Conservation (phyloP, 1,140 invertebrate species). For the Chelonus insularis region DNA sequence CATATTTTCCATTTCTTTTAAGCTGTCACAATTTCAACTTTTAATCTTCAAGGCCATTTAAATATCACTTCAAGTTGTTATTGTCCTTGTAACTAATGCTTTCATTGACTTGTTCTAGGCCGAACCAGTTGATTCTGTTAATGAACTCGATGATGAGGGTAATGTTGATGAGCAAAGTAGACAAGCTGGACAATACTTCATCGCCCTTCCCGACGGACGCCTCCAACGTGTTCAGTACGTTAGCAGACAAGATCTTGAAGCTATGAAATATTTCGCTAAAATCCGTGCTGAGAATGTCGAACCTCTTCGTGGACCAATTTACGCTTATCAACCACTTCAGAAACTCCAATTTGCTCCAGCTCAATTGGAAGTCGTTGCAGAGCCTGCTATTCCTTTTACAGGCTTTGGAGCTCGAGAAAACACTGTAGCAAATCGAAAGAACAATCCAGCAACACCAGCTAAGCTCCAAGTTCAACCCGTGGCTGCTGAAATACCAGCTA, state of each 20-base stretch:
- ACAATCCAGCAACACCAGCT: conserved; percentile 9
- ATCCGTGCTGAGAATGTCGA: conserved; percentile 62
- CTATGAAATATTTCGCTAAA: conserved; percentile 62
- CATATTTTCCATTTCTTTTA: neutral
- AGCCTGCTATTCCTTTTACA: neutral
- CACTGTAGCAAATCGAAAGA: conserved; percentile 1
- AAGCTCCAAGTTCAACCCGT: conserved; percentile 32
- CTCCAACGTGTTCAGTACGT: conserved; percentile 61
- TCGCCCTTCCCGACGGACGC: conserved; percentile 60
- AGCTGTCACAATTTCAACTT: neutral
- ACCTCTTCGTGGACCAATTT: conserved; percentile 61
- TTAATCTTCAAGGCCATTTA: neutral
- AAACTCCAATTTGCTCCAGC: conserved; percentile 44
- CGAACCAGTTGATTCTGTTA: conserved; percentile 45
- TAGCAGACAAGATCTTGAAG: conserved; percentile 57
- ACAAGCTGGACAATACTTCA: conserved; percentile 59
- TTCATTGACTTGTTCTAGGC: conserved; percentile 35
- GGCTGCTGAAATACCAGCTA: conserved; percentile 20
- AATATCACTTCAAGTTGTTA: neutral
- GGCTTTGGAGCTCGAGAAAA: conserved; percentile 6
- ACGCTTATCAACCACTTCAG: conserved; percentile 58
- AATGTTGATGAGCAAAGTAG: conserved; percentile 39
- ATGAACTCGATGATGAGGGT: conserved; percentile 50
- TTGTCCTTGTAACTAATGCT: no score
- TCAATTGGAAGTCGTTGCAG: conserved; percentile 32